These are phyloP conservation scores for Dysmachus trigonus DNA, from an alignment of 2,888 invertebrate species.

Conservation along the genomic window DNA sequence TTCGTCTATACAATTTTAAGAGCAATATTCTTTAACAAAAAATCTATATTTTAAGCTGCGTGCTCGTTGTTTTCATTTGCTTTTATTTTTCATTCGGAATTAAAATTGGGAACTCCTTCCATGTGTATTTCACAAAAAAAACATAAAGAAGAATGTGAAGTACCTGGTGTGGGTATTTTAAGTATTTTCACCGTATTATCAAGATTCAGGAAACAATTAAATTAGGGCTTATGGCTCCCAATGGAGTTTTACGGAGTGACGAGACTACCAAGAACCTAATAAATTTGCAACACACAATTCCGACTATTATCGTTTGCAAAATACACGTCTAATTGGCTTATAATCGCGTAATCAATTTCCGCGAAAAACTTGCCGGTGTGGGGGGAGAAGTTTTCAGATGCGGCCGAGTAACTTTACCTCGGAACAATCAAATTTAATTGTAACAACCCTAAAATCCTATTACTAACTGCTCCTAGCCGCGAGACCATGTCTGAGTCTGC, in stretches of 20 bases:
- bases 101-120: not conserved
- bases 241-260: not conserved
- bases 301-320: not conserved
- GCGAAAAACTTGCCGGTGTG: not conserved
- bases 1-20: no score
- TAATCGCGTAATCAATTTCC: not conserved
- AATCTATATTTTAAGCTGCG: no score
- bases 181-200: not conserved
- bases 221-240: not conserved
- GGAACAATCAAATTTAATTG: conserved; percentile 20
- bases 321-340: not conserved
- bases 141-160: no score
- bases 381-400: not conserved
- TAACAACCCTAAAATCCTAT: conserved; percentile 18
- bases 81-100: no score
- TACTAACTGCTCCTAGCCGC: conserved; percentile 1
- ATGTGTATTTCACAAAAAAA: not conserved
- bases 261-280: not conserved
- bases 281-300: not conserved
- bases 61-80: no score
- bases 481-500: not conserved
- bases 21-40: no score
- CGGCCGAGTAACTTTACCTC: not conserved
- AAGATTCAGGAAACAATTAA: not conserved
- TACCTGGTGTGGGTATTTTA: not conserved